These are phyloP conservation scores for Drosophila quinaria DNA, from an alignment of 2,888 invertebrate genomes.

Conservation along the genomic window DNA sequence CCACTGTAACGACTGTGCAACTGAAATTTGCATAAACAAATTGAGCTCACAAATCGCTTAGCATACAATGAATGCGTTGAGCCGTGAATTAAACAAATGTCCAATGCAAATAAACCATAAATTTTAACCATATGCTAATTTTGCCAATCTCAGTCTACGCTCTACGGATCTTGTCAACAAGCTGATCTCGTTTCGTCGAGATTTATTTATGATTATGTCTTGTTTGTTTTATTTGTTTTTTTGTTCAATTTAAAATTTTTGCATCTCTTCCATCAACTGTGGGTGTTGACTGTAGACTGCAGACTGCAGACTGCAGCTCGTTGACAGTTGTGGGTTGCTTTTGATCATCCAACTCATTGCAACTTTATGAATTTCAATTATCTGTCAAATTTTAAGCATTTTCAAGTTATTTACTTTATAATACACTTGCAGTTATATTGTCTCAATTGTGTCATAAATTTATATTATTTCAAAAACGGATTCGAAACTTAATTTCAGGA, in stretches of 20 bases:
- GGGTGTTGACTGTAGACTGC: constrained; percentile 31
- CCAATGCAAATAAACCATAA: constrained; percentile 61
- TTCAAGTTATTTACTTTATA: background rate
- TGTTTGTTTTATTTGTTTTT: background rate
- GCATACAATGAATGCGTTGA: constrained; percentile 57
- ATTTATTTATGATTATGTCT: constrained; percentile 55
- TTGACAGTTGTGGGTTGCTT: constrained; percentile 18
- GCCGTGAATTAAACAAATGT: constrained; percentile 50
- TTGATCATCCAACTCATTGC: constrained; percentile 3
- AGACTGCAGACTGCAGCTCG: background rate
- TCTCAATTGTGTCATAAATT: too few relatives aligned
- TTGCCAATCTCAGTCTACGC: background rate
- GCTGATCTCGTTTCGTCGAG: constrained; percentile 61
- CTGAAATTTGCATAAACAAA: constrained; percentile 63
- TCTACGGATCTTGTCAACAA: constrained; percentile 57
- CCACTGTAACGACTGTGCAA: constrained; percentile 5
- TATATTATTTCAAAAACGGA: too few relatives aligned
- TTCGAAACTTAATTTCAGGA: too few relatives aligned
- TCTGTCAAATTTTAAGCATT: background rate
- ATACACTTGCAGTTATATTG: background rate
- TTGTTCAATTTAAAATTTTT: constrained; percentile 8
- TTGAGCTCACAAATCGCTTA: constrained; percentile 42
- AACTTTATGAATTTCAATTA: background rate
- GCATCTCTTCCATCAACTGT: constrained; percentile 27
- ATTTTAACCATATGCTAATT: constrained; percentile 67